Conservation (phyloP, 2,113 vertebrate species). For the Stigmatopora argus region DNA sequence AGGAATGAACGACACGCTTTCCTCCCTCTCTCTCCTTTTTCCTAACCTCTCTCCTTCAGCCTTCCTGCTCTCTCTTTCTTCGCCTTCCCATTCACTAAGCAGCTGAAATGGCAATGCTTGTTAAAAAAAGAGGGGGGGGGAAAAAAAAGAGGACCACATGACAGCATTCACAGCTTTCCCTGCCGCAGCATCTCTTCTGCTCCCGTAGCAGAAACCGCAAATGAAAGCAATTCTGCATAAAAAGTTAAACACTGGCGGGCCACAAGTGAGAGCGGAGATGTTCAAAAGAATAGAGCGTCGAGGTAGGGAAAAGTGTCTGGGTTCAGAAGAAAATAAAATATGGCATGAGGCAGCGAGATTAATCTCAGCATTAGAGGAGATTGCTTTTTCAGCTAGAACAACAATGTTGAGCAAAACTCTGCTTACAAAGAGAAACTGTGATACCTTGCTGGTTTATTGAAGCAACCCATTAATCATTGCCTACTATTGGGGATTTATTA, state of each 20-base stretch:
- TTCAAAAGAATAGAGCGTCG: background rate
- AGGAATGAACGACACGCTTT: conserved; percentile 58
- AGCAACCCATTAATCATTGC: conserved; percentile 21
- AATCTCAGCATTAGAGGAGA: conserved; percentile 23
- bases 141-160: conserved; percentile 34
- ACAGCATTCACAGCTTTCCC: conserved; percentile 54
- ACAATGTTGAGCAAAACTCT: conserved; percentile 31
- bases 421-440: conserved; percentile 19
- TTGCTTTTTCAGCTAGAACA: conserved; percentile 19
- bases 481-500: background rate
- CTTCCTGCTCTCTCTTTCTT: conserved; percentile 4
- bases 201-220: conserved; percentile 41
- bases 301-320: conserved; percentile 7
- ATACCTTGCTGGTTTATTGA: conserved; percentile 30
- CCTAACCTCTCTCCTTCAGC: conserved; percentile 12
- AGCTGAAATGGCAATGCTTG: conserved; percentile 62
- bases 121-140: conserved; percentile 32
- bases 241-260: conserved; percentile 23
- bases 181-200: conserved; percentile 48
- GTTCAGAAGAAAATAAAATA: conserved; percentile 30
- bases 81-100: conserved; percentile 45
- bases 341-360: conserved; percentile 27
- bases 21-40: conserved; percentile 20
- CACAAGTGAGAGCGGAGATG: conserved; percentile 16
- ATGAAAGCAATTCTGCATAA: conserved; percentile 43